Base-by-base conservation (phyloP, 1,140 invertebrate genomes). In the Macrocentrus cingulum region DNA sequence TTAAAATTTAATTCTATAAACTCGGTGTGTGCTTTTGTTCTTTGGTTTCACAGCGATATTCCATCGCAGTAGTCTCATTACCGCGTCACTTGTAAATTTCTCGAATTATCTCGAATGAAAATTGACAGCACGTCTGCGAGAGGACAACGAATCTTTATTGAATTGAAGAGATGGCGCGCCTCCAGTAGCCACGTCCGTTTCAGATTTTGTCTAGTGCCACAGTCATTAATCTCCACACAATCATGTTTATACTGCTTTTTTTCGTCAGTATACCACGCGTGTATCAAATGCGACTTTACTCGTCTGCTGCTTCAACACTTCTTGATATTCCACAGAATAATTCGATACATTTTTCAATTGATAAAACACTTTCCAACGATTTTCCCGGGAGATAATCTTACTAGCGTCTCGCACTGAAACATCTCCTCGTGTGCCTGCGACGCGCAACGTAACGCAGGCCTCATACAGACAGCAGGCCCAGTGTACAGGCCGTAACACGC, bases 1-100 rank as follows among this genome's bases (percentile, higher is more conserved):
- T 61, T 73, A 65, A 44, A 52, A 6, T 37, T 13, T 18, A 1
- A 22, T 56, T 11, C 18, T 16, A 29, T 16, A 55, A 32, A 48
- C 59, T 41, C 13, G 16, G 22, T 22, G 20, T 37, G 18, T 37
- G n/a, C n/a, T n/a, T n/a, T n/a, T n/a, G n/a, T n/a, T n/a, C n/a
- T n/a, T n/a, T n/a, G n/a, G n/a, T n/a, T n/a, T n/a, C n/a, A n/a
- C n/a, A n/a, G n/a, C n/a, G n/a, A n/a, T n/a, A n/a, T n/a, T n/a
- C n/a, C n/a, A n/a, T n/a, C n/a, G n/a, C n/a, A n/a, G n/a, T n/a
- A n/a, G 8, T 11, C 36, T 39, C 36, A 39, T 39, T 39, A 39
- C 36, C 7, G 7, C 36, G 6, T 11, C 36, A 39, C 36, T 39
- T 39, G 11, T 29, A 29, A 5, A 39, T 39, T 15, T 3, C 8